phyloP scores from a whole-genome alignment of 2,113 vertebrate genomes.

The Vicugna pacos region DNA sequence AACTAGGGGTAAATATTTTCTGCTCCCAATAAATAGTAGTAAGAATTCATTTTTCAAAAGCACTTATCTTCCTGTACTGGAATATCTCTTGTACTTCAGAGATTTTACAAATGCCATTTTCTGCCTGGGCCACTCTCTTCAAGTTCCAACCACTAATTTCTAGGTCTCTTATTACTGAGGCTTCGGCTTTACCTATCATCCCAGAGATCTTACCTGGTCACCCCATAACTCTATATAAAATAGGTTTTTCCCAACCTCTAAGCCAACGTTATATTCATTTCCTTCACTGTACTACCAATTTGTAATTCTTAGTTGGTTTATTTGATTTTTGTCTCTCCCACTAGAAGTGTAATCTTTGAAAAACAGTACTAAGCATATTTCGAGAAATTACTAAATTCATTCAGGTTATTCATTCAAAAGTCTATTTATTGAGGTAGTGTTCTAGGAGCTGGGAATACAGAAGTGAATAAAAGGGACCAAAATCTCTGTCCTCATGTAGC shows the following conservation, averaged over 20 bases:
- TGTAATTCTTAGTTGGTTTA: neutral
- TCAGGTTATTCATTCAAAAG: constrained; percentile 5
- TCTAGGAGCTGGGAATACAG: neutral
- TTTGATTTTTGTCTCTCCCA: constrained; percentile 16
- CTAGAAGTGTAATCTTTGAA: constrained; percentile 18
- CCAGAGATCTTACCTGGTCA: neutral
- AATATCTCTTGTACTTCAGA: neutral
- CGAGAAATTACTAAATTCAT: neutral
- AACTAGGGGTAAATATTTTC: neutral
- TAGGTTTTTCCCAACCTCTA: neutral
- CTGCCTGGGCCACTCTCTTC: neutral
- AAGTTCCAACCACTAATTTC: constrained; percentile 8
- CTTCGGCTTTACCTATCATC: neutral
- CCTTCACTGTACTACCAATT: neutral
- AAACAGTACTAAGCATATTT: neutral
- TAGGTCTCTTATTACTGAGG: neutral
- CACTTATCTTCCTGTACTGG: neutral
- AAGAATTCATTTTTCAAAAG: constrained; percentile 51
- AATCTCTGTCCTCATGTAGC: neutral
- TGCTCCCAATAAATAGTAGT: neutral
- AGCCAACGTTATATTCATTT: neutral
- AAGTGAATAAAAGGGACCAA: neutral
- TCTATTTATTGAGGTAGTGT: neutral
- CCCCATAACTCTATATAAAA: neutral
- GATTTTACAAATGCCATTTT: constrained; percentile 29